These are phyloP conservation scores for Pao palembangensis DNA, from an alignment of 2,113 vertebrate genomes.

Conservation along the genomic window DNA sequence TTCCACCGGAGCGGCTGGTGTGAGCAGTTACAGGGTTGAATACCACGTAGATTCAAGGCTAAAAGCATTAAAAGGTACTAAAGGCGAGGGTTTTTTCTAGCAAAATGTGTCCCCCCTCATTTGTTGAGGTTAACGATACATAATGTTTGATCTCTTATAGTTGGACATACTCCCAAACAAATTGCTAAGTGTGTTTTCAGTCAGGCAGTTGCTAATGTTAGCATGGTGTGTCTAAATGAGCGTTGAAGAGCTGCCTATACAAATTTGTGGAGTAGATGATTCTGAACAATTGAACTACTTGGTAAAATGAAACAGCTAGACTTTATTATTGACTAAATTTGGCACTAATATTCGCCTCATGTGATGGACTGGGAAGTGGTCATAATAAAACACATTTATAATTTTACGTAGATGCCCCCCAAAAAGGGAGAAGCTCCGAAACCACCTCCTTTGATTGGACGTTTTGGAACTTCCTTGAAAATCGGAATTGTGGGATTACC, in stretches of 20 bases:
- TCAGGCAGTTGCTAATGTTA: constrained; percentile 41
- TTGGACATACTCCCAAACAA: not conserved
- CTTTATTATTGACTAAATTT: not conserved
- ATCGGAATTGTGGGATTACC: constrained; percentile 98
- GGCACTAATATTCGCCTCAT: not conserved
- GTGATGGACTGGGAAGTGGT: not conserved
- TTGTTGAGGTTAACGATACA: not conserved
- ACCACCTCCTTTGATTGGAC: constrained; percentile 85
- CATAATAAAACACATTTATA: not conserved
- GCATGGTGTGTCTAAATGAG: constrained; percentile 60
- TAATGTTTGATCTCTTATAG: not conserved
- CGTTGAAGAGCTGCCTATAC: constrained; percentile 9
- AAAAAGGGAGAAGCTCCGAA: constrained; percentile 93
- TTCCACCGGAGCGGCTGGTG: constrained; percentile 47
- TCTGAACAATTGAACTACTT: not conserved
- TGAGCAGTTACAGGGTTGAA: constrained; percentile 19
- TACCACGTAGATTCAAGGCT: constrained; percentile 20
- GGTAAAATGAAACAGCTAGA: too few species aligned
- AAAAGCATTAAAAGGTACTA: constrained; percentile 33
- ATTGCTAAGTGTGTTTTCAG: constrained; percentile 11
- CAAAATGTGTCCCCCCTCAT: fast-evolving
- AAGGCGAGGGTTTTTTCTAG: fast-evolving
- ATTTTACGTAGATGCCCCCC: constrained; percentile 86
- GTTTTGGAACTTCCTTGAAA: constrained; percentile 96
- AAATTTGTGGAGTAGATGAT: constrained; percentile 30